These are phyloP conservation scores for Arizona elegans DNA, from an alignment of 2,113 vertebrate genomes.

Conservation along the genomic window DNA sequence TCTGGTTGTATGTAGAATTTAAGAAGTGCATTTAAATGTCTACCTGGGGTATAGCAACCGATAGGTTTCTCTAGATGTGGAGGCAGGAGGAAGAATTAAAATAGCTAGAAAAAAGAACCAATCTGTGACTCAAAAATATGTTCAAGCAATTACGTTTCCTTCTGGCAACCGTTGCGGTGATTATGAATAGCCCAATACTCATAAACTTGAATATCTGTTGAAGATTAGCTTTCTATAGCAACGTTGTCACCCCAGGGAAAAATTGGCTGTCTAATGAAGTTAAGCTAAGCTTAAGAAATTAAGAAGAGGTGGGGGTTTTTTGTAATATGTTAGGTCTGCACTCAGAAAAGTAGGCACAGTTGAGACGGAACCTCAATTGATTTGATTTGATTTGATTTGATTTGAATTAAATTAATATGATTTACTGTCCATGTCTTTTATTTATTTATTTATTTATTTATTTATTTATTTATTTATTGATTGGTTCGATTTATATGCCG, in stretches of 20 bases:
- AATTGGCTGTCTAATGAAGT: neutral
- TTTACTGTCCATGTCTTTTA: neutral
- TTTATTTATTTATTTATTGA: too few relatives aligned
- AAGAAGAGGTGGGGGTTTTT: neutral
- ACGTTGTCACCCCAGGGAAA: neutral
- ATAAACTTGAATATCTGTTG: neutral
- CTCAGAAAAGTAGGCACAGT: neutral
- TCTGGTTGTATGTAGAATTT: slow-evolving; percentile 18
- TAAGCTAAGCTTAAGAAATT: neutral
- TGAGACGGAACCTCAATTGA: neutral
- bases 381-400: neutral
- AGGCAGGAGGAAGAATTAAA: slow-evolving; percentile 22
- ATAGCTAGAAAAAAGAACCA: slow-evolving; percentile 7
- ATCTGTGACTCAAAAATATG: slow-evolving; percentile 28
- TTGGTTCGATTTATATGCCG: too few relatives aligned
- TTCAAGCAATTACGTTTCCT: neutral
- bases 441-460: too few relatives aligned
- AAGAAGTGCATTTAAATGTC: slow-evolving; percentile 32
- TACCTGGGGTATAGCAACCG: slow-evolving; percentile 13
- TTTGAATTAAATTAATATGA: neutral
- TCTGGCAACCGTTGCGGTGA: slow-evolving; percentile 5
- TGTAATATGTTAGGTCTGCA: neutral
- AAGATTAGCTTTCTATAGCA: slow-evolving; percentile 19
- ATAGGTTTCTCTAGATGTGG: slow-evolving; percentile 42
- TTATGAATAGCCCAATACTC: slow-evolving; percentile 14